Evolutionary conservation across 1,140 invertebrate genomes (phyloP).

Genomic region (Magallana gigas): DNA sequence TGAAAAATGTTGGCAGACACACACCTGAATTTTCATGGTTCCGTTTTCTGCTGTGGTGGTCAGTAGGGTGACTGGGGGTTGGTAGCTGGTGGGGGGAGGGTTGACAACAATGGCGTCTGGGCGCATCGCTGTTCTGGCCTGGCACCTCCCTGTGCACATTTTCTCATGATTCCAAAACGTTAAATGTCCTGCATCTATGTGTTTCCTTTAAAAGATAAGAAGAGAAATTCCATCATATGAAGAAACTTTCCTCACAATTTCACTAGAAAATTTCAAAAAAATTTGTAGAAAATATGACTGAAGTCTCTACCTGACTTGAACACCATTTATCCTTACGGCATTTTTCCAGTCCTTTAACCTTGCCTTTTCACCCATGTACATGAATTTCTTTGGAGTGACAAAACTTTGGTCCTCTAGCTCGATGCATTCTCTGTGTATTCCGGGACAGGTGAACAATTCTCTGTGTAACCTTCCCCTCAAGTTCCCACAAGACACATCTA

Average conservation of each 20-base stretch:
- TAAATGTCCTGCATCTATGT: conserved; percentile 77
- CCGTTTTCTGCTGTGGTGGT: conserved; percentile 46
- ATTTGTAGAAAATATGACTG: background rate
- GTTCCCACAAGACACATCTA: conserved; percentile 77
- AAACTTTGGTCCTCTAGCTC: conserved; percentile 75
- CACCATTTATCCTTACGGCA: conserved; percentile 78
- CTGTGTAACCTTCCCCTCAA: conserved; percentile 76
- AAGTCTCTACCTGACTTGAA: conserved; percentile 72
- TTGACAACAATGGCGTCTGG: background rate
- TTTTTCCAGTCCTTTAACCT: conserved; percentile 81
- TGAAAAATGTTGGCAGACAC: background rate
- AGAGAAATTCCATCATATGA: conserved; percentile 7
- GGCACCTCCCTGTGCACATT: conserved; percentile 74
- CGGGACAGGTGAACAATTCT: conserved; percentile 79
- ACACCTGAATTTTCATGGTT: conserved; percentile 46
- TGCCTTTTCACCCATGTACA: conserved; percentile 79
- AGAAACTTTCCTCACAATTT: background rate
- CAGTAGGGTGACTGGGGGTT: conserved; percentile 1
- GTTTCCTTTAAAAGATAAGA: conserved; percentile 66
- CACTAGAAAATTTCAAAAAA: background rate
- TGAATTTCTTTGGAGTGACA: conserved; percentile 78
- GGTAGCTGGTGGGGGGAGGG: conserved; percentile 29
- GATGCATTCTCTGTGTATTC: conserved; percentile 79
- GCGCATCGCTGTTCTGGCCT: conserved; percentile 59
- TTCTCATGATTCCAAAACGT: conserved; percentile 77